phyloP scores from a whole-genome alignment of 2,113 vertebrate species.

The Aspidoscelis tigris region DNA sequence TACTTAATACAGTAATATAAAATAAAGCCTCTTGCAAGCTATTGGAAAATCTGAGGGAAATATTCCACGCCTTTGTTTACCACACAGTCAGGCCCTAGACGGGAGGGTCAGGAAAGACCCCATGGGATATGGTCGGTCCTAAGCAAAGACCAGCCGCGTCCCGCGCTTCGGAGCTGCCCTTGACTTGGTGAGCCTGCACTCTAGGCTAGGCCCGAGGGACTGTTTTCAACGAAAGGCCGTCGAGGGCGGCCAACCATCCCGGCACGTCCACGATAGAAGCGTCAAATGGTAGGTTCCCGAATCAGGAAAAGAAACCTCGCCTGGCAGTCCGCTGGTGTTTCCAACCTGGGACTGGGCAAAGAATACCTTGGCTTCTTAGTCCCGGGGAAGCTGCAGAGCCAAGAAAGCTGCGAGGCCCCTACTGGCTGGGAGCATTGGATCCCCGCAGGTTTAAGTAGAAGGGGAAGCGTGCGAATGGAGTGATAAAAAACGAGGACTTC shows the following conservation, averaged over 20 bases:
- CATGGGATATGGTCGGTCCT: no score
- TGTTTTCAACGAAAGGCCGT: not conserved
- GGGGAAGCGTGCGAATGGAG: not conserved
- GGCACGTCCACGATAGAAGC: not conserved
- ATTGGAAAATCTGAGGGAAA: no score
- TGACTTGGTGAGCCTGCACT: not conserved
- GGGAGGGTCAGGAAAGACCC: no score
- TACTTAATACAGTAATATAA: no score
- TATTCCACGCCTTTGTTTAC: no score
- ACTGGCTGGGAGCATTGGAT: not conserved
- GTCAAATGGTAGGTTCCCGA: not conserved
- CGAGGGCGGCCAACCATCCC: not conserved
- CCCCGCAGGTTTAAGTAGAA: not conserved
- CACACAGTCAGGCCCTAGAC: no score
- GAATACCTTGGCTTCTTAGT: not conserved
- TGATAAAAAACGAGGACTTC: not conserved
- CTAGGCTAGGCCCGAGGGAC: not conserved
- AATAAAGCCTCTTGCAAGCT: no score
- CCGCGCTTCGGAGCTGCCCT: no score
- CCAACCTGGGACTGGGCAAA: not conserved
- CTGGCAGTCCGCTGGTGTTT: not conserved
- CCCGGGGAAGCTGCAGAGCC: no score
- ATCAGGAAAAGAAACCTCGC: not conserved
- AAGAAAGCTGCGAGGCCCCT: not conserved
- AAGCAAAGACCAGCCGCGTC: no score